These are phyloP conservation scores for Regulus satrapa DNA, from an alignment of 2,113 vertebrate genomes.

Conservation along the genomic window DNA sequence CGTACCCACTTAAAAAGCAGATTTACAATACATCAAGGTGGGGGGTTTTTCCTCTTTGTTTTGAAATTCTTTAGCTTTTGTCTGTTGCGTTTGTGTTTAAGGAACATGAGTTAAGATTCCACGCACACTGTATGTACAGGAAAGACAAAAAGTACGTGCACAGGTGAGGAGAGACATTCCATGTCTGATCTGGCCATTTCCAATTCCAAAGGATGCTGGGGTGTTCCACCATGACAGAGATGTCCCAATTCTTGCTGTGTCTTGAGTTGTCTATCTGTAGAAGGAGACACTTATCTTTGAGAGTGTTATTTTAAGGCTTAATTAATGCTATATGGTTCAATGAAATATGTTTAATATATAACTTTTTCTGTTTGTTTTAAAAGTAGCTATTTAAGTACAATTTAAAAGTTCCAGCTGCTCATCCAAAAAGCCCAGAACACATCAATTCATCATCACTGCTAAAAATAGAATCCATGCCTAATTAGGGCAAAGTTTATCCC, in stretches of 20 bases:
- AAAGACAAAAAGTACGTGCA: not conserved
- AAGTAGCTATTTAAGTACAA: not conserved
- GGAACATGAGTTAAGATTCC: not conserved
- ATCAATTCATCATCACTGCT: not conserved
- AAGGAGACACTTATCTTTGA: not conserved
- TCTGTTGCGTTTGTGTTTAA: not conserved
- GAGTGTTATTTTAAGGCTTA: not conserved
- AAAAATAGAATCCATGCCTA: not conserved
- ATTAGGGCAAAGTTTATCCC: slow-evolving; percentile 22
- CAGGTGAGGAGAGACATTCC: not conserved
- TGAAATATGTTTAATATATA: not conserved
- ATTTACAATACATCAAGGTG: not conserved
- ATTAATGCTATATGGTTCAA: rapidly evolving
- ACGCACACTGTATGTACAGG: not conserved
- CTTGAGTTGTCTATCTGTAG: not conserved
- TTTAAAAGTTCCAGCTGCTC: not conserved
- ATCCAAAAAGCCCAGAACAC: not conserved
- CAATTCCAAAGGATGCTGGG: not conserved
- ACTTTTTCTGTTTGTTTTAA: not conserved
- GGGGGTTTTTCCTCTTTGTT: not conserved
- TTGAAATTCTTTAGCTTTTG: not conserved
- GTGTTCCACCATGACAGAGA: rapidly evolving
- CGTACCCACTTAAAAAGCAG: not conserved
- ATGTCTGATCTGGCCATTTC: rapidly evolving
- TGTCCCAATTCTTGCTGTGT: not conserved